phyloP scores from a whole-genome alignment of 2,797 vertebrate genomes.

The Leuciscus waleckii region DNA sequence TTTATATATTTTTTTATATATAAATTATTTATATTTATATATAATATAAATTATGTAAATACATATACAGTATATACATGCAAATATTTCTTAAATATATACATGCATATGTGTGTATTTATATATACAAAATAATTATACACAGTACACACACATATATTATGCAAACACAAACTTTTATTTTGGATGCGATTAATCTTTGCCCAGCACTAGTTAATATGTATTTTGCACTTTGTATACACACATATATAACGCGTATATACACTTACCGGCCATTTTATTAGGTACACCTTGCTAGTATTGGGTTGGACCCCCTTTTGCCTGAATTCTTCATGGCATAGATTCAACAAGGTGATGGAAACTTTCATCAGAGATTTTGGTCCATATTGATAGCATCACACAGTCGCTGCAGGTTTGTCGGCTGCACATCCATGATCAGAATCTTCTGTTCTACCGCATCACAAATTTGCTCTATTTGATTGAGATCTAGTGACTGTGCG shows the following conservation, averaged over 20 bases:
- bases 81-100: no score
- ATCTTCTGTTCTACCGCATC: conserved; percentile 62
- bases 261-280: neutral
- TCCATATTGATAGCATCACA: neutral
- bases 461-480: neutral
- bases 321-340: neutral
- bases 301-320: neutral
- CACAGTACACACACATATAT: no score
- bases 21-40: no score
- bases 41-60: no score
- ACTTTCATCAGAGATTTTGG: neutral
- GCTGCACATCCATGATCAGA: conserved; percentile 67
- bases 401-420: conserved; percentile 62
- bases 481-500: neutral
- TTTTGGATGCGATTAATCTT: no score
- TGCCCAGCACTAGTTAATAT: no score
- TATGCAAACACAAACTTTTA: no score
- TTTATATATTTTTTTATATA: no score
- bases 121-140: no score
- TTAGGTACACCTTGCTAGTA: neutral
- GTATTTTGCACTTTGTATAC: neutral
- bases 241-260: neutral
- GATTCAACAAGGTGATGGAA: neutral
- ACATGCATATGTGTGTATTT: no score
- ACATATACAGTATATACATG: no score